Evolutionary conservation across 2,797 vertebrate species (phyloP), one percentile per base, ranked within the genome.

Genomic region (Scolopax bukidnonensis): DNA sequence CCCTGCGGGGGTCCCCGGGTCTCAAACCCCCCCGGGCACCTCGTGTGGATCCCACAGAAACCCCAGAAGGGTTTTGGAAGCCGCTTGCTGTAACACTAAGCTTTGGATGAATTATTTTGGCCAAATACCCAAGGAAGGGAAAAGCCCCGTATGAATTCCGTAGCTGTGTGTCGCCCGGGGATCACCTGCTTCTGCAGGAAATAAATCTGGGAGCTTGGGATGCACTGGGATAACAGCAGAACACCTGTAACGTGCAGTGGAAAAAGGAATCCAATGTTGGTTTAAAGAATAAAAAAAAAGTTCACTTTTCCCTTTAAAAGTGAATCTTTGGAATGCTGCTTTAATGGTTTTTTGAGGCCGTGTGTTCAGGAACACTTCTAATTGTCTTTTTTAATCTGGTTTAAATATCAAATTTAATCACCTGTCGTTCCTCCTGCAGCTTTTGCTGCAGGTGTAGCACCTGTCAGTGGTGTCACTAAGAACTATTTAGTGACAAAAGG

Each of bases 291-390:
- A 12, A 20, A 33, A 30, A 30, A 12, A 1, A 16, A 15, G 1
- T 28, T 76, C 21, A 3, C 11, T 33, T 40, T 45, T 38, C 21
- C 6, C 0, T 33, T 1, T 5, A 2, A 1, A 51, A 24, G 18
- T 2, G 19, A 48, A 33, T 8, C 28, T 7, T 30, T 16, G n/a
- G 16, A 74, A 6, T 36, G 53, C 41, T 51, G 27, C 3, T 56
- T 84, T 86, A 8, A 33, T 77, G 19, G 36, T 25, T 27, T 40
- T 45, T 38, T 5, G 89, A 87, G 77, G 73, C 75, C 3, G 4
- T 48, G 84, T 14, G 60, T 94, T 93, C 79, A 83, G 75, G 84
- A 85, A 84, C 32, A 19, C 32, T 77, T 54, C 32, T n/a, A 18
- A 30, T 74, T 70, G 51, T 45, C 23, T 61, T 19, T 69, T 63